Conservation (phyloP, 2,888 invertebrate species). For the Coenonympha arcania region DNA sequence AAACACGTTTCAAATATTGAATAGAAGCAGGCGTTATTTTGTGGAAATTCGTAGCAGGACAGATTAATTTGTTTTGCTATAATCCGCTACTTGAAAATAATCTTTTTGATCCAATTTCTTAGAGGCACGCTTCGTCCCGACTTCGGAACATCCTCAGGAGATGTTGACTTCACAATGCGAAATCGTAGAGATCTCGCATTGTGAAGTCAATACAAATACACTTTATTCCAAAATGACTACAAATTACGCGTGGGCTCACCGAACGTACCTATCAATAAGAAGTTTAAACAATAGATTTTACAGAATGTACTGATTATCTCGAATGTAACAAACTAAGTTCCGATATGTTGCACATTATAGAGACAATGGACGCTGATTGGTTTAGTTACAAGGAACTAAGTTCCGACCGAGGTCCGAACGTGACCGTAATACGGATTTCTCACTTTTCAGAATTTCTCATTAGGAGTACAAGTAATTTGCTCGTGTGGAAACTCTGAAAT, state of each 20-base stretch:
- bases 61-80: no score
- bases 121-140: no score
- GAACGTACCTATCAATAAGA: slow-evolving; percentile 5
- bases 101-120: no score
- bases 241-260: slow-evolving; percentile 21
- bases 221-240: neutral
- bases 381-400: slow-evolving; percentile 63
- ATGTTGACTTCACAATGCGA: neutral
- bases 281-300: slow-evolving; percentile 19
- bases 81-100: no score
- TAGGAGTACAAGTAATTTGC: slow-evolving; percentile 1
- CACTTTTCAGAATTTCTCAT: slow-evolving; percentile 39
- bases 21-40: no score
- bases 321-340: slow-evolving; percentile 31
- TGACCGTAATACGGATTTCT: slow-evolving; percentile 54
- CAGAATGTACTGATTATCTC: slow-evolving; percentile 28
- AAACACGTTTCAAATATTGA: no score
- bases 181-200: no score
- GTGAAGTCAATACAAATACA: no score
- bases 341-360: slow-evolving; percentile 46
- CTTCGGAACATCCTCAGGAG: no score
- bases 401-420: slow-evolving; percentile 53
- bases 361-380: slow-evolving; percentile 66
- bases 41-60: no score
- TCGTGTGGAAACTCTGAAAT: neutral